A percentile compares a stretch with the other conserved stretches of the same genome.
phyloP scores from a whole-genome alignment of 2,888 invertebrate species.

The Orthosia gothica region DNA sequence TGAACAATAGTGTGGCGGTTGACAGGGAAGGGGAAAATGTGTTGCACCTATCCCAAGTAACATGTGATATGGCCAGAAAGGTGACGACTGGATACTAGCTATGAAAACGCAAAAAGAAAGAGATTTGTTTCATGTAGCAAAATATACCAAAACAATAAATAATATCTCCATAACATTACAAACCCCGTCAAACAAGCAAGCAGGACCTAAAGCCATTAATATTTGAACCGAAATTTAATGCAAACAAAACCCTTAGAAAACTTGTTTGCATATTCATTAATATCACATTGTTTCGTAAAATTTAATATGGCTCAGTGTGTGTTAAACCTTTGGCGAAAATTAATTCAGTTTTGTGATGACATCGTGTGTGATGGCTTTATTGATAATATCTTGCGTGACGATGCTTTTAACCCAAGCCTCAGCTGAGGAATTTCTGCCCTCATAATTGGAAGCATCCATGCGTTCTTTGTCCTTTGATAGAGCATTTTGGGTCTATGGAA shows the following conservation, averaged over 20 bases:
- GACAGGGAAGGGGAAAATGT: not conserved
- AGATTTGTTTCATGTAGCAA: not conserved
- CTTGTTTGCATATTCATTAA: slow-evolving; percentile 71
- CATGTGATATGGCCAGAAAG: too few relatives aligned
- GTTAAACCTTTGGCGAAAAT: slow-evolving; percentile 62
- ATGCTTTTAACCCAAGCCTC: slow-evolving; percentile 62
- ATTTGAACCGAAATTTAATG: slow-evolving; percentile 53
- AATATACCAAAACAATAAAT: slow-evolving; percentile 14
- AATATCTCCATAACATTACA: slow-evolving; percentile 9
- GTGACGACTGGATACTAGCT: not conserved
- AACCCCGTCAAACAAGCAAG: slow-evolving; percentile 12
- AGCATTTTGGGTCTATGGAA: slow-evolving; percentile 38
- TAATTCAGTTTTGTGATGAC: slow-evolving; percentile 73
- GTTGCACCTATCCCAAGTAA: too few relatives aligned
- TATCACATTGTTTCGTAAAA: slow-evolving; percentile 73
- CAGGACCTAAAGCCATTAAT: slow-evolving; percentile 48
- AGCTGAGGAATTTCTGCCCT: slow-evolving; percentile 58
- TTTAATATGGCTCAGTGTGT: slow-evolving; percentile 70
- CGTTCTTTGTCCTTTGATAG: slow-evolving; percentile 57
- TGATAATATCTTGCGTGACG: slow-evolving; percentile 71
- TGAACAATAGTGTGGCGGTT: not conserved
- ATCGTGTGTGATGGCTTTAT: slow-evolving; percentile 63
- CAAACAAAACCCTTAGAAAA: slow-evolving; percentile 62
- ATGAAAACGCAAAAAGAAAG: not conserved
- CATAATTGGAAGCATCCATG: slow-evolving; percentile 67